These are phyloP conservation scores for Telmatochromis brachygnathus DNA, from an alignment of 2,113 vertebrate species.

Conservation along the genomic window DNA sequence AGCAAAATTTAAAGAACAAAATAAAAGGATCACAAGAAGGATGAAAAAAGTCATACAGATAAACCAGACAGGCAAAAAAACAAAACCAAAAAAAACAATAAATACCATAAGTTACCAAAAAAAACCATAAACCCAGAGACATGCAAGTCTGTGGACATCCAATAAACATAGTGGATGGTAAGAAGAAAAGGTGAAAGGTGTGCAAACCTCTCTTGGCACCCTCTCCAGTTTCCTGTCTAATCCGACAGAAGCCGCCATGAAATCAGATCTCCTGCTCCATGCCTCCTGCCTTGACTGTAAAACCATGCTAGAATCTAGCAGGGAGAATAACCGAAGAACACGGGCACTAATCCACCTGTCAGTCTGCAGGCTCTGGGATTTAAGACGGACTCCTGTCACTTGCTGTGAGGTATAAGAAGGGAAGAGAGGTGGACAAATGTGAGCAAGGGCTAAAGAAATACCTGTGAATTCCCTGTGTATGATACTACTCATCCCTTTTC, in stretches of 20 bases:
- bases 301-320: conserved; percentile 9
- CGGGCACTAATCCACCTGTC: conserved; percentile 47
- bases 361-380: conserved; percentile 31
- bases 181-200: conserved; percentile 26
- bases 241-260: conserved; percentile 54
- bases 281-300: conserved; percentile 38
- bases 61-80: not conserved
- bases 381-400: conserved; percentile 35
- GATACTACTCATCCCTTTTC: not conserved
- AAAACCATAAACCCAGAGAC: not conserved
- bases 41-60: not conserved
- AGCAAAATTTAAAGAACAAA: not conserved
- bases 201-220: conserved; percentile 11
- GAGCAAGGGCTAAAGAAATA: not conserved
- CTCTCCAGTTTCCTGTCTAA: conserved; percentile 40
- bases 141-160: not conserved
- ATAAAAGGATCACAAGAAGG: not conserved
- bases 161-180: not conserved
- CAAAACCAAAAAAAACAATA: not conserved
- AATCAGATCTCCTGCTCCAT: conserved; percentile 45
- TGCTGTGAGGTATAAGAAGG: conserved; percentile 17
- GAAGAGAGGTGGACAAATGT: not conserved
- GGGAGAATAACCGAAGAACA: conserved; percentile 30
- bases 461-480: not conserved
- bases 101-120: not conserved